Conservation (phyloP, 2,113 vertebrate genomes). For the Austrofundulus limnaeus region DNA sequence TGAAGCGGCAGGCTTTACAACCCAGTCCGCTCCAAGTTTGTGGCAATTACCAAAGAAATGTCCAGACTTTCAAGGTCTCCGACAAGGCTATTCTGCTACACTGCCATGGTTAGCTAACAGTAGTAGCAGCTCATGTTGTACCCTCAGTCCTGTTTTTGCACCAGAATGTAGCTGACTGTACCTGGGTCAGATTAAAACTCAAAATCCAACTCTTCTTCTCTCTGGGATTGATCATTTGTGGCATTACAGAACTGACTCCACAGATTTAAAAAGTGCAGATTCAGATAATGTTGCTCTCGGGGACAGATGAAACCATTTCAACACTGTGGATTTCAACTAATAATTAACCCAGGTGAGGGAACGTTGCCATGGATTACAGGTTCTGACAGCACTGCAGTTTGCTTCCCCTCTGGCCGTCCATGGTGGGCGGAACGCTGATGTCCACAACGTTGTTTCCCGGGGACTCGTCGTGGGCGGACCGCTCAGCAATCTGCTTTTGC, state of each 20-base stretch:
- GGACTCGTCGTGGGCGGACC: conserved; percentile 94
- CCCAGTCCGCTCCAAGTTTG: conserved; percentile 28
- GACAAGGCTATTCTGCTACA: conserved; percentile 41
- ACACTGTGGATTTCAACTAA: conserved; percentile 63
- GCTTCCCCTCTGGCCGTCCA: conserved; percentile 92
- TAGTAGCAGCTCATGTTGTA: conserved; percentile 36
- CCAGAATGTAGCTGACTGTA: conserved; percentile 53
- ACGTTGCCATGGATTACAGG: conserved; percentile 84
- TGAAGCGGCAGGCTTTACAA: conserved; percentile 38
- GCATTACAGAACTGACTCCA: conserved; percentile 36
- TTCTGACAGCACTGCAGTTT: conserved; percentile 99
- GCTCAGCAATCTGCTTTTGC: conserved; percentile 96
- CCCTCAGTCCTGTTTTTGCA: conserved; percentile 69
- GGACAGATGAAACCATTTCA: conserved; percentile 47
- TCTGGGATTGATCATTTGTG: conserved; percentile 37
- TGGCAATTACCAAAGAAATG: conserved; percentile 29
- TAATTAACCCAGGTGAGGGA: conserved; percentile 66
- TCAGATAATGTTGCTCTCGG: conserved; percentile 42
- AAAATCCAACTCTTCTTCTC: conserved; percentile 62
- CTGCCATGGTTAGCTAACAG: conserved; percentile 23
- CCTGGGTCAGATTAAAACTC: conserved; percentile 65
- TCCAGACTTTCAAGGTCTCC: conserved; percentile 30
- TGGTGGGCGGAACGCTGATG: conserved; percentile 97
- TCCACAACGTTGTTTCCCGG: conserved; percentile 98
- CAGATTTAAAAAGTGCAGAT: conserved; percentile 56